These are phyloP conservation scores for Acrocera orbiculus DNA, from an alignment of 2,888 invertebrate genomes.

Conservation along the genomic window DNA sequence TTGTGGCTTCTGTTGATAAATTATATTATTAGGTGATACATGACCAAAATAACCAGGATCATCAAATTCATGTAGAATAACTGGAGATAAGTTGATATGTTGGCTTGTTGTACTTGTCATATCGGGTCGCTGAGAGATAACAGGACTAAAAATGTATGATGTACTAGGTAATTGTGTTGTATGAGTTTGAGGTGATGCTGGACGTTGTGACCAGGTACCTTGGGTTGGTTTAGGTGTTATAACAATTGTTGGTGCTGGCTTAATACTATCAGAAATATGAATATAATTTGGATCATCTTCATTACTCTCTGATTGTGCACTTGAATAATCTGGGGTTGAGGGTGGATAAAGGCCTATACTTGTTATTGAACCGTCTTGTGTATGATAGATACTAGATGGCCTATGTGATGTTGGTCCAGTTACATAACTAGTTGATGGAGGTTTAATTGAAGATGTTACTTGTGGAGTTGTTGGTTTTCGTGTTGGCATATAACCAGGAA, in stretches of 20 bases:
- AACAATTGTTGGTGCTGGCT: constrained; percentile 43
- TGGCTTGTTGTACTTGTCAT: constrained; percentile 12
- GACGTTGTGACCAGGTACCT: constrained; percentile 16
- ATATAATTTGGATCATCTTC: no score
- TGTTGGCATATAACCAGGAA: constrained; percentile 7
- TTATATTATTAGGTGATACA: no score
- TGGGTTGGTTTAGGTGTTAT: constrained; percentile 50
- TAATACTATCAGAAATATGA: no score
- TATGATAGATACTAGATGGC: no score
- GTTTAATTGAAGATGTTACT: constrained; percentile 16
- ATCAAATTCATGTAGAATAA: constrained; percentile 27
- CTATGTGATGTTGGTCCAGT: constrained; percentile 35
- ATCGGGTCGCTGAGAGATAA: constrained; percentile 21
- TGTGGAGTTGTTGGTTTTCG: constrained; percentile 6
- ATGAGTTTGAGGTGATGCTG: constrained; percentile 12
- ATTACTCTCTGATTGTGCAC: no score
- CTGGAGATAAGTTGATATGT: constrained; percentile 17
- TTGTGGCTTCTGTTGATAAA: no score
- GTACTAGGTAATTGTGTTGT: constrained; percentile 27
- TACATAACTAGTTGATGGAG: constrained; percentile 33
- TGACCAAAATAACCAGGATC: constrained; percentile 29
- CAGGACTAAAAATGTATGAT: constrained; percentile 28
- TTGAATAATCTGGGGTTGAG: no score
- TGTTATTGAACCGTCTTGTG: no score
- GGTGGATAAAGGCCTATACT: no score